These are phyloP conservation scores for Amblyteles armatorius DNA, from an alignment of 2,888 invertebrate species.

Conservation along the genomic window DNA sequence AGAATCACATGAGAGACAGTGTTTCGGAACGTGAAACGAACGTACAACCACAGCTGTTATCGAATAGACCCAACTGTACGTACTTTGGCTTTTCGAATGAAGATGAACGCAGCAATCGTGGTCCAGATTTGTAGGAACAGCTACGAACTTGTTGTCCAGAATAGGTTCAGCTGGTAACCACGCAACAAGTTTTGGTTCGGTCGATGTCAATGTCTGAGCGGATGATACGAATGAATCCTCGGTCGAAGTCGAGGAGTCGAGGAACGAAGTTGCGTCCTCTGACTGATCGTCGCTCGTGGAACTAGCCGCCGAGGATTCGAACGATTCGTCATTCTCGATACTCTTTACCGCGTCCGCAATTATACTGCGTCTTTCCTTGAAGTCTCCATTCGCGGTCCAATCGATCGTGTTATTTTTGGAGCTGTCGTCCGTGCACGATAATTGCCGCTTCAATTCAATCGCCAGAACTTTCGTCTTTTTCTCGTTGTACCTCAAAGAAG, in stretches of 20 bases:
- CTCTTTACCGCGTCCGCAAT: neutral
- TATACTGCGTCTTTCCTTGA: neutral
- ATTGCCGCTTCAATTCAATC: constrained; percentile 76
- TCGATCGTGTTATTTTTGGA: neutral
- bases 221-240: neutral
- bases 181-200: constrained; percentile 68
- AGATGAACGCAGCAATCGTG: constrained; percentile 84
- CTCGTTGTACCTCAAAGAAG: constrained; percentile 67
- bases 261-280: neutral
- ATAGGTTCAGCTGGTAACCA: constrained; percentile 88
- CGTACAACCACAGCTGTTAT: neutral
- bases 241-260: constrained; percentile 2
- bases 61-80: constrained; percentile 46
- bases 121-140: constrained; percentile 88
- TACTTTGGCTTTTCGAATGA: constrained; percentile 79
- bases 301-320: constrained; percentile 14
- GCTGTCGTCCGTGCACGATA: constrained; percentile 53
- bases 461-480: constrained; percentile 75
- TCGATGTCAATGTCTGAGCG: constrained; percentile 29
- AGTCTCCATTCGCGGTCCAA: neutral
- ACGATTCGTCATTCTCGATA: constrained; percentile 15
- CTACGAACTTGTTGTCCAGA: constrained; percentile 86
- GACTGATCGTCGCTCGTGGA: constrained; percentile 30
- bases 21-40: neutral
- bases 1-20: constrained; percentile 10